Evolutionary conservation across 2,113 vertebrate species (phyloP).

Genomic region (Ptilorrhoa leucosticta): DNA sequence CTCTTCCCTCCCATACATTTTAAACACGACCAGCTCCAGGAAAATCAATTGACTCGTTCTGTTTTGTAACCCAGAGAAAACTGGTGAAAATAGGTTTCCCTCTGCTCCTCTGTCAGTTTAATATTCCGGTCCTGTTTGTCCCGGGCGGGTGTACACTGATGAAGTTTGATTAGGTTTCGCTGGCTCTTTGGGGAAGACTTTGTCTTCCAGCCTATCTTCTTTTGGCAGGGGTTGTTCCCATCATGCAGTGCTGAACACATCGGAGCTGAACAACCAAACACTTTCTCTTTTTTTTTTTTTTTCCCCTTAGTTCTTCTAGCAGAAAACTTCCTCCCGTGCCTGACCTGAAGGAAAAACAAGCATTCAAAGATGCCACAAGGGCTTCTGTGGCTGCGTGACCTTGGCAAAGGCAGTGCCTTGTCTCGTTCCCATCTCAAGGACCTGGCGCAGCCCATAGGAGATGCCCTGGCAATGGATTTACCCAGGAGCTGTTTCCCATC

Average conservation of each 20-base stretch:
- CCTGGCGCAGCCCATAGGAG: not conserved
- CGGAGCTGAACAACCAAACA: not conserved
- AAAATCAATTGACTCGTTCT: not conserved
- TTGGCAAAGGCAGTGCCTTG: not conserved
- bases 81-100: not conserved
- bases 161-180: constrained; percentile 6
- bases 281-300: not conserved
- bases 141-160: not conserved
- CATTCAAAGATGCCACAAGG: not conserved
- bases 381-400: not conserved
- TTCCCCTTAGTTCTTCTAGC: not conserved
- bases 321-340: not conserved
- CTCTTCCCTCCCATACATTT: not conserved
- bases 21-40: not conserved
- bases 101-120: not conserved
- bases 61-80: not conserved
- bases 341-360: not conserved
- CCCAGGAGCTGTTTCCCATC: not conserved
- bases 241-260: not conserved
- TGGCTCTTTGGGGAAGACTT: not conserved
- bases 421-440: fast-evolving
- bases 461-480: not conserved
- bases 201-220: not conserved
- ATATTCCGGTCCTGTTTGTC: not conserved
- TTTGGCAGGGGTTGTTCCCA: not conserved